Percentiles rank a stretch among this genome's conserved stretches.
Conservation (phyloP, 2,888 invertebrate species). For the Melipona beecheii region DNA sequence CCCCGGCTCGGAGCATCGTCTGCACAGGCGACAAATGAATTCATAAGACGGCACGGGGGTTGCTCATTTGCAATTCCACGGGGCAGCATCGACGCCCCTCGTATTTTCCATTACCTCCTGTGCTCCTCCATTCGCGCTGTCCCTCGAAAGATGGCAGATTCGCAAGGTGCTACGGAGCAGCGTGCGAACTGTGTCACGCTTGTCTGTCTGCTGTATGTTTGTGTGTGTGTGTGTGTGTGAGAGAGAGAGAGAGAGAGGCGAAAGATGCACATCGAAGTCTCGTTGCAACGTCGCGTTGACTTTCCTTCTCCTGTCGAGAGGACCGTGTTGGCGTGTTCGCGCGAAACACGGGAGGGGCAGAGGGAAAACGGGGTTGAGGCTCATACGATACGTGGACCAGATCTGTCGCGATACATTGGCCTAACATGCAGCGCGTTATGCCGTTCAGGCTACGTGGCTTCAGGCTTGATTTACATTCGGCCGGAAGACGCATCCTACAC, state of each 20-base stretch:
- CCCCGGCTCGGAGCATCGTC: background rate
- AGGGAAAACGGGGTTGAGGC: constrained; percentile 62
- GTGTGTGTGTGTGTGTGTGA: too few relatives aligned
- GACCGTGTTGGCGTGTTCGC: constrained; percentile 19
- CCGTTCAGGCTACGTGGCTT: constrained; percentile 52
- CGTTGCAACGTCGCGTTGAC: background rate
- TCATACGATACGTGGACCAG: constrained; percentile 71
- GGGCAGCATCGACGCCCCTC: constrained; percentile 68
- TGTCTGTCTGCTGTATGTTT: too few relatives aligned
- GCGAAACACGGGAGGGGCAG: constrained; percentile 60
- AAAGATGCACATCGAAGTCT: too few relatives aligned
- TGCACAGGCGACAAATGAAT: constrained; percentile 61
- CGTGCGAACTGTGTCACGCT: background rate
- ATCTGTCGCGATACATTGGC: constrained; percentile 69
- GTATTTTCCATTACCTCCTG: constrained; percentile 69
- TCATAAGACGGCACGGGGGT: constrained; percentile 51
- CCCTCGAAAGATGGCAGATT: constrained; percentile 14
- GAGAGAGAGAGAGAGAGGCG: too few relatives aligned
- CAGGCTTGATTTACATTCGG: constrained; percentile 48
- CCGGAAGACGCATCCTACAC: background rate
- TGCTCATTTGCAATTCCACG: constrained; percentile 71
- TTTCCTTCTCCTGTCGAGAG: background rate
- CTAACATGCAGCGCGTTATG: constrained; percentile 34
- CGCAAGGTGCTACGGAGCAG: background rate
- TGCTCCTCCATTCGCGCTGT: constrained; percentile 7